These are phyloP conservation scores for Lycorma delicatula DNA, from an alignment of 1,140 invertebrate species.

Conservation along the genomic window DNA sequence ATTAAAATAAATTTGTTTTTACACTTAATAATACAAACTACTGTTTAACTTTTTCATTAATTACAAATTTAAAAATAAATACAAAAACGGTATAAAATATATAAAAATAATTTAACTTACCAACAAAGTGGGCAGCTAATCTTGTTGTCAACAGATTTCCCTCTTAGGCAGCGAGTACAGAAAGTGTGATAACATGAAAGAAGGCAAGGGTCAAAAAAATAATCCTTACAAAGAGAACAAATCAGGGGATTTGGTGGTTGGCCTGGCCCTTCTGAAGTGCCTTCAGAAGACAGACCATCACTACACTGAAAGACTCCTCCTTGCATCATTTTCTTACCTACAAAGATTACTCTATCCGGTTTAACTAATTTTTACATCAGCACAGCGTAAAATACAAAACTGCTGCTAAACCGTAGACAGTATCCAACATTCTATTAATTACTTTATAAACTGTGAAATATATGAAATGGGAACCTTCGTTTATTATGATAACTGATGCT, in stretches of 20 bases:
- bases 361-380: no score
- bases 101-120: slow-evolving; percentile 38
- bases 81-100: background rate
- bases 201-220: slow-evolving; percentile 57
- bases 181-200: slow-evolving; percentile 60
- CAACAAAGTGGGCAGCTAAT: slow-evolving; percentile 56
- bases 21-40: no score
- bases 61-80: background rate
- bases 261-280: slow-evolving; percentile 5
- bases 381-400: no score
- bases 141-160: slow-evolving; percentile 49
- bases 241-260: slow-evolving; percentile 47
- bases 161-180: slow-evolving; percentile 52
- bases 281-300: slow-evolving; percentile 6
- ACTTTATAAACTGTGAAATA: no score
- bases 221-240: slow-evolving; percentile 57
- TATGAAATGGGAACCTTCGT: no score
- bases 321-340: background rate
- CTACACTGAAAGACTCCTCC: slow-evolving; percentile 3
- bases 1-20: no score
- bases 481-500: no score
- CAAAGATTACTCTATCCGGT: no score
- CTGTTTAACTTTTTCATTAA: background rate
- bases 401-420: no score
- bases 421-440: no score